phyloP scores from a whole-genome alignment of 2,113 vertebrate genomes.

The Crotalus helleri region DNA sequence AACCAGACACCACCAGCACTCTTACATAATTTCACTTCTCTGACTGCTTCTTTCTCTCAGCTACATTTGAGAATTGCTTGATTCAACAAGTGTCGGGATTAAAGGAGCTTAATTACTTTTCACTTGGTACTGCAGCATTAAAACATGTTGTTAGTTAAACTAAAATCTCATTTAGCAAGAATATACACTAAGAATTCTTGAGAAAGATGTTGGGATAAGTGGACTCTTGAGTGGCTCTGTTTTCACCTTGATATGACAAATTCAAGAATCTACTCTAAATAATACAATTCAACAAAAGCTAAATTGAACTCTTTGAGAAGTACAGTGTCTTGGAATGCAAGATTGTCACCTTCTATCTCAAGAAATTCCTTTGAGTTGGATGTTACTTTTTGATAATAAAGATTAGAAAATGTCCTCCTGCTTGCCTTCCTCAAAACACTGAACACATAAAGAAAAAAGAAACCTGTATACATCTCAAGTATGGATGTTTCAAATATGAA shows the following conservation, averaged over 20 bases:
- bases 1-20: neutral
- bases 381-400: neutral
- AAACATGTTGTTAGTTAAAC: slow-evolving; percentile 12
- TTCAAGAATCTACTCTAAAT: neutral
- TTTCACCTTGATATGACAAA: neutral
- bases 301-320: neutral
- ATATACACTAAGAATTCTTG: neutral
- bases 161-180: slow-evolving; percentile 37
- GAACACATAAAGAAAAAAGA: neutral
- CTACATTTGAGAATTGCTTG: neutral
- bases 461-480: neutral
- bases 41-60: neutral
- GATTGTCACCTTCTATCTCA: neutral
- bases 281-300: neutral
- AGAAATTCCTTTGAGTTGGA: neutral
- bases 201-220: slow-evolving; percentile 3
- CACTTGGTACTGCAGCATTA: slow-evolving; percentile 7
- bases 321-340: neutral
- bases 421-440: neutral
- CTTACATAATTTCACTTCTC: neutral
- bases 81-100: slow-evolving; percentile 6
- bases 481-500: neutral
- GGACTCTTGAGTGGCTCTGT: slow-evolving; percentile 12
- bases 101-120: neutral
- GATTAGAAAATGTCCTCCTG: neutral